A percentile compares a stretch with the other conserved stretches of the same genome.
These are phyloP conservation scores for Monoplex corrugatus DNA, from an alignment of 2,888 invertebrate genomes.

Conservation along the genomic window DNA sequence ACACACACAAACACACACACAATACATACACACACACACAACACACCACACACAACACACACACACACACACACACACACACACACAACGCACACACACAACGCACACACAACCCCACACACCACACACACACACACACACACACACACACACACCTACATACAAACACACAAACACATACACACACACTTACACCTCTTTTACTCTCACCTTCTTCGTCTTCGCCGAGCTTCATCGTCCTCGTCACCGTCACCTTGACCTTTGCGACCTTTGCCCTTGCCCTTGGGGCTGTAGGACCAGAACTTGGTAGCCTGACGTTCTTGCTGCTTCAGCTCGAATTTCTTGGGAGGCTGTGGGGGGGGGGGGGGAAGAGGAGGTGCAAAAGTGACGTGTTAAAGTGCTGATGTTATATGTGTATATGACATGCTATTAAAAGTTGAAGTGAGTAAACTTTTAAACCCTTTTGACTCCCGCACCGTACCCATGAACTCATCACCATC, in stretches of 20 bases:
- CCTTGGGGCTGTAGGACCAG: constrained; percentile 58
- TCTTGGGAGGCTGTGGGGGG: constrained; percentile 68
- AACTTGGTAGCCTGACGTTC: constrained; percentile 62
- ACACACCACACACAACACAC: too few species aligned
- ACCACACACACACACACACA: too few species aligned
- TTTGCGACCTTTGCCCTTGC: constrained; percentile 25
- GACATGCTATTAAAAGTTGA: too few species aligned
- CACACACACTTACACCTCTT: background rate
- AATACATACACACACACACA: background rate
- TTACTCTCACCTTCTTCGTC: constrained; percentile 28
- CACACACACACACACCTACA: background rate
- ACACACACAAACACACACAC: background rate
- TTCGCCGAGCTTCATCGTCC: constrained; percentile 16
- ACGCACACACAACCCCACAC: too few species aligned
- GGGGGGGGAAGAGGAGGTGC: too few species aligned
- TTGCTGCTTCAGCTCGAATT: constrained; percentile 69
- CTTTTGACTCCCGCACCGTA: too few species aligned
- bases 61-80: too few species aligned
- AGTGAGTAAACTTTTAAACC: too few species aligned
- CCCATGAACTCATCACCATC: too few species aligned
- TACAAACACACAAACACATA: background rate
- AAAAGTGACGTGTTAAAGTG: background rate
- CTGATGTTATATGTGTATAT: background rate
- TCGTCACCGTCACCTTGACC: constrained; percentile 40
- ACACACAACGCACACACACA: too few species aligned